phyloP scores from a whole-genome alignment of 2,113 vertebrate genomes.

The Epinephelus lanceolatus region DNA sequence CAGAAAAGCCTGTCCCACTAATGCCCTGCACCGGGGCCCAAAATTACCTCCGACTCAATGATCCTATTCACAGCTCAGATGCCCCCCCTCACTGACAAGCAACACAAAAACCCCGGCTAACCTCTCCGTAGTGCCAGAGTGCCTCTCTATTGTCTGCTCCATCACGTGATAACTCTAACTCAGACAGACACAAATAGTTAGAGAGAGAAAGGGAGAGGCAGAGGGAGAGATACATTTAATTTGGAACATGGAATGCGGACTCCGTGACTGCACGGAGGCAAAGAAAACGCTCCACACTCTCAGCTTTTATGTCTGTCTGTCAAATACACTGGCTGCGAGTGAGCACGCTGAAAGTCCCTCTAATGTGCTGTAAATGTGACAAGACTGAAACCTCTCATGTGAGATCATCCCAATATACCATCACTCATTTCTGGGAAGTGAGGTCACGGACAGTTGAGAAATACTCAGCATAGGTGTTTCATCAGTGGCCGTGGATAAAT shows the following conservation, averaged over 20 bases:
- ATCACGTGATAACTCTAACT: constrained; percentile 81
- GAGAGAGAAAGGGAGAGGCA: constrained; percentile 66
- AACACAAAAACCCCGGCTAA: constrained; percentile 87
- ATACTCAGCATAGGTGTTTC: constrained; percentile 70
- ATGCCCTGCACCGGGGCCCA: constrained; percentile 89
- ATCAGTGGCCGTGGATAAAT: constrained; percentile 55
- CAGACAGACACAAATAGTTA: constrained; percentile 76
- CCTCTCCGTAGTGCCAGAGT: constrained; percentile 80
- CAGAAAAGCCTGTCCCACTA: constrained; percentile 89
- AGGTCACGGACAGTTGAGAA: constrained; percentile 76
- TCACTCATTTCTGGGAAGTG: constrained; percentile 69
- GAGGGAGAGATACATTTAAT: constrained; percentile 66
- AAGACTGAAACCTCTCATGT: constrained; percentile 57
- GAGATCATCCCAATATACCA: constrained; percentile 61
- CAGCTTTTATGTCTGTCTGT: constrained; percentile 46
- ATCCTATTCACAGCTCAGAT: constrained; percentile 89
- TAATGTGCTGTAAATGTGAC: constrained; percentile 70
- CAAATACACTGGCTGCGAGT: constrained; percentile 56
- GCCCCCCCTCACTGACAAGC: constrained; percentile 70
- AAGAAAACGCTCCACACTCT: constrained; percentile 63
- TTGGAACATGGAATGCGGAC: constrained; percentile 56
- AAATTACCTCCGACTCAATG: constrained; percentile 95
- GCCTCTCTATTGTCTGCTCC: constrained; percentile 84
- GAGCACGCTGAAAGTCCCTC: constrained; percentile 45
- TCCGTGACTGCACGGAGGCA: constrained; percentile 34